Evolutionary conservation across 2,888 invertebrate genomes (phyloP), one percentile per base, ranked within the genome.

Genomic region (Watsonalla binaria): DNA sequence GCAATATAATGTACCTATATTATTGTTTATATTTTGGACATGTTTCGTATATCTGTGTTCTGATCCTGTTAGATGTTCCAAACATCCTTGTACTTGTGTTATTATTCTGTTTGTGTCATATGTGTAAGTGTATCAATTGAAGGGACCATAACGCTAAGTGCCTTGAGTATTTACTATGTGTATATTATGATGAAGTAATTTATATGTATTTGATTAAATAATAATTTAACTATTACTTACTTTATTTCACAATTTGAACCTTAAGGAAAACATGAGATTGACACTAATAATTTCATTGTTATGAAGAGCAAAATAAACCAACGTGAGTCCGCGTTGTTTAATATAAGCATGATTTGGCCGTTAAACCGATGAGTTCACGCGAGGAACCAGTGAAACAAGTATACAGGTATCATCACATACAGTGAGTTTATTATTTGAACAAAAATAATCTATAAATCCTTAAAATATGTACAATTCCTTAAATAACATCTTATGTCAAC

Each of bases 401-500:
- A 61, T 65, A 55, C 42, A 51, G 9, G 35, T 67, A 69, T 68
- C 68, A 74, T 86, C 89, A 88, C 89, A 79, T 79, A 51, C 51
- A 79, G 88, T 90, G 86, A 89, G 67, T 90, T 90, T 89, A 86
- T 84, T 85, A 85, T 87, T 82, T 88, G 88, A 90, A 90, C 90
- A 90, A 88, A 90, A 88, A 89, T 89, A 88, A 77, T 88, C 82
- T 87, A 84, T 82, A 73, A 72, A 70, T 80, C 76, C 78, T 81
- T 84, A 86, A 86, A 86, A 84, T 90, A 90, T 89, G 84, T 90
- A 90, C 90, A 90, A 82, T 85, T 76, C 70, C 84, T 86, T 87
- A 87, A 62, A 70, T 74, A 81, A 84, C 69, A 82, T 78, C 84
- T 89, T 87, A 87, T 76, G 77, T 83, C 77, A 81, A 88, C 80